Percentiles rank a stretch among this genome's conserved stretches.
These are phyloP conservation scores for Elysia chlorotica DNA, from an alignment of 1,140 invertebrate species.

Conservation along the genomic window DNA sequence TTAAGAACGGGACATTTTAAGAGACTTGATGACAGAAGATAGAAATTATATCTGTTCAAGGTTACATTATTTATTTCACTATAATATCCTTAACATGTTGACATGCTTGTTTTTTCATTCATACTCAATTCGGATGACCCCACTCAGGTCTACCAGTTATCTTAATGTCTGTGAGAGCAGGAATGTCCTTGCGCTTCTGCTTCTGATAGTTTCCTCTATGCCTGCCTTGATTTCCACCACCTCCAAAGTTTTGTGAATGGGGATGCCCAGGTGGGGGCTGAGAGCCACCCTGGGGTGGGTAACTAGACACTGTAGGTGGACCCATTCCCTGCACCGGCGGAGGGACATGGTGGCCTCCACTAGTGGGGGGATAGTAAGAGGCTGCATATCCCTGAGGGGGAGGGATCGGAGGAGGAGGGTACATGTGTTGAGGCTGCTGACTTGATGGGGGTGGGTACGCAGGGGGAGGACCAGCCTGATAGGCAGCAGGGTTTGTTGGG, in stretches of 20 bases:
- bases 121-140: slow-evolving; percentile 4
- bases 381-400: slow-evolving; percentile 23
- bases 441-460: slow-evolving; percentile 9
- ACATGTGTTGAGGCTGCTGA: no score
- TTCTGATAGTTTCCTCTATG: slow-evolving; percentile 8
- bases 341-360: no score
- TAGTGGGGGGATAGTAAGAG: slow-evolving; percentile 13
- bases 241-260: slow-evolving; percentile 11
- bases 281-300: no score
- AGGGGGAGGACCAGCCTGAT: not conserved
- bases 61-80: no score
- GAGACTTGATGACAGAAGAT: no score
- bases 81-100: no score
- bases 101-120: no score
- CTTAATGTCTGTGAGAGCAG: slow-evolving; percentile 16
- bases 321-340: no score
- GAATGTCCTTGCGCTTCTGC: slow-evolving; percentile 12
- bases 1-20: no score
- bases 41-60: no score
- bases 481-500: slow-evolving; percentile 5
- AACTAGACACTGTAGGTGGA: no score
- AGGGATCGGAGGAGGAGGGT: slow-evolving; percentile 17
- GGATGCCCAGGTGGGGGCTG: not conserved
- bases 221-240: not conserved
- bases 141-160: slow-evolving; percentile 10